These are phyloP conservation scores for Arenaria interpres DNA, from an alignment of 2,113 vertebrate genomes.

Conservation along the genomic window DNA sequence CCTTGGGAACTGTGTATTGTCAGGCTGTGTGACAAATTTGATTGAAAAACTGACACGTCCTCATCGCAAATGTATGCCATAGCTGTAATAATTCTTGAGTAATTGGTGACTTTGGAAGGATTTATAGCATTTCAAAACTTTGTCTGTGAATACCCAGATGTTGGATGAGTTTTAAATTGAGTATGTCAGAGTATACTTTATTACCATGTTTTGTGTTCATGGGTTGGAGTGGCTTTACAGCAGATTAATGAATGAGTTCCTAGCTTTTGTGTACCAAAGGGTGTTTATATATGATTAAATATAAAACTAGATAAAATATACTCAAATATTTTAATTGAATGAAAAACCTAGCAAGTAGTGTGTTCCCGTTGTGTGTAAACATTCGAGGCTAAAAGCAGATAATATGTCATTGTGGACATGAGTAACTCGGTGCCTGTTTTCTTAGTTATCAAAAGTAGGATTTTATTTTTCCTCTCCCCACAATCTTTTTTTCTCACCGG, in stretches of 20 bases:
- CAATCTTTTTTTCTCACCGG: too few species aligned
- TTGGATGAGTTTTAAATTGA: neutral
- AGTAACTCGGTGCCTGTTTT: neutral
- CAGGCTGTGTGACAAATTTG: neutral
- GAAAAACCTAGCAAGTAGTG: neutral
- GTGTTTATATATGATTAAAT: neutral
- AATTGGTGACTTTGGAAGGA: neutral
- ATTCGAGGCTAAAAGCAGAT: neutral
- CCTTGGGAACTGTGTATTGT: neutral
- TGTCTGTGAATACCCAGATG: neutral
- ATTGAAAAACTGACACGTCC: neutral
- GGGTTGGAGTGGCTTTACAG: neutral
- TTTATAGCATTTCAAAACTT: neutral
- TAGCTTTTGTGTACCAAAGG: neutral
- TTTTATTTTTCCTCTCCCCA: neutral
- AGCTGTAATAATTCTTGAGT: neutral
- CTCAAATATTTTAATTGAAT: neutral
- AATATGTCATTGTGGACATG: rapidly evolving
- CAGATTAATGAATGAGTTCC: neutral
- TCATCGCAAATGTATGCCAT: rapidly evolving
- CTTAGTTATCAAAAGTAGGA: neutral
- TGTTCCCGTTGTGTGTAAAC: neutral
- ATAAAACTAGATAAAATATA: neutral
- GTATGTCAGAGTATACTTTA: neutral
- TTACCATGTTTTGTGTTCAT: neutral